These are phyloP conservation scores for Rhynchotus rufescens DNA, from an alignment of 2,797 vertebrate genomes.

Conservation along the genomic window DNA sequence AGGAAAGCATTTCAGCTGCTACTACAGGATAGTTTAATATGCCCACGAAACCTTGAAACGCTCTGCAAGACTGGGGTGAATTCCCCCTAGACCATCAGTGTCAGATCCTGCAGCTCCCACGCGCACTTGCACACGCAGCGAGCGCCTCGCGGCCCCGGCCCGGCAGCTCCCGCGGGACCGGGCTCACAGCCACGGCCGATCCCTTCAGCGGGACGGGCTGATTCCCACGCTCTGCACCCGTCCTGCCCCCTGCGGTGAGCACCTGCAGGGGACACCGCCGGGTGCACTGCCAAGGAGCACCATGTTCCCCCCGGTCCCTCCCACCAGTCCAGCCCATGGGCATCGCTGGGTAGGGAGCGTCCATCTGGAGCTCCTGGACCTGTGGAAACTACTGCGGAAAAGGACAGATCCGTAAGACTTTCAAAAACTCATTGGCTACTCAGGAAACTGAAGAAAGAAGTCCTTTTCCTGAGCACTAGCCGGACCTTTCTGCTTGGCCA, in stretches of 20 bases:
- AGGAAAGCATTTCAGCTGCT: neutral
- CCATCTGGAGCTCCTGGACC: fast-evolving
- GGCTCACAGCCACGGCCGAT: too few species aligned
- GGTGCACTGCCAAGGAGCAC: too few species aligned
- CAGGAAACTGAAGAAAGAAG: fast-evolving
- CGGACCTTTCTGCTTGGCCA: neutral
- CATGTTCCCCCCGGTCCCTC: too few species aligned
- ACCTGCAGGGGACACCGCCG: too few species aligned
- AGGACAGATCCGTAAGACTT: neutral
- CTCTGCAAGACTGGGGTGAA: neutral
- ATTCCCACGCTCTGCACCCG: too few species aligned
- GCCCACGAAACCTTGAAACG: neutral
- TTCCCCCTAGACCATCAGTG: neutral
- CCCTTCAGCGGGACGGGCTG: too few species aligned
- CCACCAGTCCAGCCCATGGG: too few species aligned
- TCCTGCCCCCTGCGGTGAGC: too few species aligned
- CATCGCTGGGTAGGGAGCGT: fast-evolving
- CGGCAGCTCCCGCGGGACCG: too few species aligned
- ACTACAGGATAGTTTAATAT: neutral
- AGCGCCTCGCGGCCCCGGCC: too few species aligned
- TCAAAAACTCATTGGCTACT: neutral
- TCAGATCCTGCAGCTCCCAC: neutral
- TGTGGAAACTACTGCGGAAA: neutral
- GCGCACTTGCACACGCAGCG: fast-evolving
- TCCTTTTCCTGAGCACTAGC: neutral